A percentile compares a stretch with the other conserved stretches of the same genome.
phyloP scores from a whole-genome alignment of 2,888 invertebrate genomes.

The Macrosiphum euphorbiae region DNA sequence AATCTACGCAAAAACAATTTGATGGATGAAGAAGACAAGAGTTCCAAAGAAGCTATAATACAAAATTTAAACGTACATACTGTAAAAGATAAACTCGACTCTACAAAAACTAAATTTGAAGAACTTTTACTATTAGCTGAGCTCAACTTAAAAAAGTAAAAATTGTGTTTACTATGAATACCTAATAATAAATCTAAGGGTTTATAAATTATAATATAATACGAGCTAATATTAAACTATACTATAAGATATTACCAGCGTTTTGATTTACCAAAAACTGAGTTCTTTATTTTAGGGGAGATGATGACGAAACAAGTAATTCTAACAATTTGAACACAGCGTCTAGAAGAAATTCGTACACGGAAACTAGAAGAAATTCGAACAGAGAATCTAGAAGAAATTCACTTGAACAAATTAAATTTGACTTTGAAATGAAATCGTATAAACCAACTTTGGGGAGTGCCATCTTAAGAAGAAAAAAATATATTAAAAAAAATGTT shows the following conservation, averaged over 20 bases:
- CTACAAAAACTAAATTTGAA: not conserved
- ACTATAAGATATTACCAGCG: not conserved
- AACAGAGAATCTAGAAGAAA: not conserved
- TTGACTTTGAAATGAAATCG: not conserved
- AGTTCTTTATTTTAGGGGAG: not conserved
- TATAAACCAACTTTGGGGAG: not conserved
- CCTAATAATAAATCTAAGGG: not conserved
- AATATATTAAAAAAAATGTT: conserved; percentile 1
- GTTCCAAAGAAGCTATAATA: not conserved
- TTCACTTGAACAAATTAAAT: not conserved
- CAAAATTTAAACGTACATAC: not conserved
- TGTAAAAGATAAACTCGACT: not conserved
- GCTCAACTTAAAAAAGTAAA: not conserved
- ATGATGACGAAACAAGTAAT: not conserved
- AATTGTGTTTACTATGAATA: not conserved
- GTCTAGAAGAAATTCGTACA: not conserved
- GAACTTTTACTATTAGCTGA: not conserved
- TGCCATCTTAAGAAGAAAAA: not conserved
- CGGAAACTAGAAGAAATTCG: not conserved
- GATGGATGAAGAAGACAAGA: not conserved
- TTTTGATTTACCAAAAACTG: not conserved
- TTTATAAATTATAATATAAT: not conserved
- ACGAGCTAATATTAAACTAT: not conserved
- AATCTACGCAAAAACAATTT: not conserved
- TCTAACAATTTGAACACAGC: not conserved